A percentile compares a stretch with the other conserved stretches of the same genome.
phyloP scores from a whole-genome alignment of 1,140 invertebrate genomes.

The Holcopasites calliopsidis region DNA sequence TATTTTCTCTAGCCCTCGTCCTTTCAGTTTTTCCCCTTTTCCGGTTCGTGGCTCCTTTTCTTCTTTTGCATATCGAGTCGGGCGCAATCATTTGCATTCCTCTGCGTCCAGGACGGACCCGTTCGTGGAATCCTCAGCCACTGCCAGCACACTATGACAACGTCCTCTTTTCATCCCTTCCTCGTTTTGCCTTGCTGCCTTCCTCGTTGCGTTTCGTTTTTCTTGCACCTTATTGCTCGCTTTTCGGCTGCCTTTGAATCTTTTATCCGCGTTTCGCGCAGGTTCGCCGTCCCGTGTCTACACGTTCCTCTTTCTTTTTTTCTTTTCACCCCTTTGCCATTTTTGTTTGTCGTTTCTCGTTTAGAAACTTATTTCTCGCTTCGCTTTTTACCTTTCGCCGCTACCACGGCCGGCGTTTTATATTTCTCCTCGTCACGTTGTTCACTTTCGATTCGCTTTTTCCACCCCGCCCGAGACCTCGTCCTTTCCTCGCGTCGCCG shows the following conservation, averaged over 20 bases:
- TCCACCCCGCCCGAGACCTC: no score
- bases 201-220: constrained; percentile 12
- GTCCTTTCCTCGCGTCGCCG: neutral
- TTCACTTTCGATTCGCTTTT: neutral
- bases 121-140: neutral
- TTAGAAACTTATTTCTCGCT: neutral
- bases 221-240: neutral
- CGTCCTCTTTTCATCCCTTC: neutral
- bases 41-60: neutral
- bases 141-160: neutral
- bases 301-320: neutral
- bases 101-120: constrained; percentile 20
- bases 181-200: constrained; percentile 12
- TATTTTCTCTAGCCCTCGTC: neutral
- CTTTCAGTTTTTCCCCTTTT: neutral
- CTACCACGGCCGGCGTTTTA: no score
- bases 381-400: no score
- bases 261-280: neutral
- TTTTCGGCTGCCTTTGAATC: neutral
- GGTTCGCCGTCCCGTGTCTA: neutral
- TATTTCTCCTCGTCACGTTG: neutral
- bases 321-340: no score
- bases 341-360: no score
- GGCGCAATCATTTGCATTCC: constrained; percentile 45
- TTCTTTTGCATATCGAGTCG: constrained; percentile 45